Conservation (phyloP, 2,113 vertebrate genomes). For the Ovis canadensis region DNA sequence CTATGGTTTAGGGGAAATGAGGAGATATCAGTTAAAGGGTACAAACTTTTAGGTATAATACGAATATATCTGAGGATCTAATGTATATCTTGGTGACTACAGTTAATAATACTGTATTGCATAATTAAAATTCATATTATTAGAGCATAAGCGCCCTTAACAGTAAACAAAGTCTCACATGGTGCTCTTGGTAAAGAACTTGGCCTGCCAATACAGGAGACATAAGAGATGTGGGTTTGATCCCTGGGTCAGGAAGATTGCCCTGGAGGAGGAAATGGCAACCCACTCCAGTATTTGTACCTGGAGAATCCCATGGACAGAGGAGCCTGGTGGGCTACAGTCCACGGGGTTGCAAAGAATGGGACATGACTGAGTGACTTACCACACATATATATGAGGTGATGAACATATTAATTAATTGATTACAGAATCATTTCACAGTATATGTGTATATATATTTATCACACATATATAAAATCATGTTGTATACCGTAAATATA, state of each 20-base stretch:
- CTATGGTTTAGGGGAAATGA: accelerated
- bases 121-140: neutral
- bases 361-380: neutral
- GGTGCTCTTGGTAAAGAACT: neutral
- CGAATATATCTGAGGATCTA: neutral
- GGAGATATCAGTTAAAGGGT: neutral
- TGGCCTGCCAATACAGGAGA: neutral
- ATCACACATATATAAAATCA: neutral
- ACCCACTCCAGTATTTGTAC: neutral
- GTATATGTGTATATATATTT: neutral
- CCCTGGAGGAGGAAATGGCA: neutral
- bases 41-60: neutral
- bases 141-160: neutral
- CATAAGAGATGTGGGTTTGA: neutral
- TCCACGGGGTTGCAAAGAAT: neutral
- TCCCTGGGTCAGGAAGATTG: neutral
- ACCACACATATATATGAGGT: neutral
- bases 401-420: neutral
- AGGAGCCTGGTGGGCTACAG: neutral
- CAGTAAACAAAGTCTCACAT: neutral
- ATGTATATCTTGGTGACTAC: neutral
- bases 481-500: neutral
- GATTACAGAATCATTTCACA: neutral
- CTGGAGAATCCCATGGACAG: neutral
- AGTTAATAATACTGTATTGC: neutral